Base-by-base conservation (phyloP, 1,140 invertebrate genomes). In the Drosophila sp. region DNA sequence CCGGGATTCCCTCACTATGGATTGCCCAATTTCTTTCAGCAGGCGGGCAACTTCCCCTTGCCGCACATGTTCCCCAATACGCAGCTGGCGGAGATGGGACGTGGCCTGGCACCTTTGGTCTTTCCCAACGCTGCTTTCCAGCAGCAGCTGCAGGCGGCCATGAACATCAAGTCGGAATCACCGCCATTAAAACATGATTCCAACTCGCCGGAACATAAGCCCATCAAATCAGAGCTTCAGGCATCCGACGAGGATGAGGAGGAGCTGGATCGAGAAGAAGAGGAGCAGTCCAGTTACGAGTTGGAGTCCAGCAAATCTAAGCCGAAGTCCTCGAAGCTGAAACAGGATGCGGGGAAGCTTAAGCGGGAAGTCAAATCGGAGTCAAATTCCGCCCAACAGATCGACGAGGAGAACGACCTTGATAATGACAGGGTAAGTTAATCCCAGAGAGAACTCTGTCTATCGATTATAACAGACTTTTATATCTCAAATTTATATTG, bases 1-100 rank as follows among this genome's bases (percentile, higher is more conserved):
- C 92, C 93, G 0, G 92, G 92, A 45, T 92, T 94, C 48, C 79
- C 91, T 7, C 62, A 70, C 0, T 94, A 93, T 58, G 92, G 86
- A 51, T n/a, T 91, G 92, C 38, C 76, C 9, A 66, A 73, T 4
- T 89, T 92, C n/a, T 91, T 92, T 27, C 69, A 91, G 25, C 74
- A 78, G 34, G 91, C 92, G 29, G 87, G 92, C 18, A 92, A 92
- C 29, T 92, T 95, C 40, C 93, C 94, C 1, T 93, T 96, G 25
- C 94, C 70, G 2, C 70, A 66, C 53, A 72, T 95, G 6, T 95
- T 95, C 45, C 91, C 94, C 4, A 90, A 91, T 34, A 76, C 76
- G 7, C 75, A 76, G 40, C 38, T 92, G 72, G 89, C 75, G 36
- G 65, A 84, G 0, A 74, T 84, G 77, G 64, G 61, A 1, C 77